Evolutionary conservation across 2,113 vertebrate species (phyloP).

Genomic region (Capreolus pygargus): DNA sequence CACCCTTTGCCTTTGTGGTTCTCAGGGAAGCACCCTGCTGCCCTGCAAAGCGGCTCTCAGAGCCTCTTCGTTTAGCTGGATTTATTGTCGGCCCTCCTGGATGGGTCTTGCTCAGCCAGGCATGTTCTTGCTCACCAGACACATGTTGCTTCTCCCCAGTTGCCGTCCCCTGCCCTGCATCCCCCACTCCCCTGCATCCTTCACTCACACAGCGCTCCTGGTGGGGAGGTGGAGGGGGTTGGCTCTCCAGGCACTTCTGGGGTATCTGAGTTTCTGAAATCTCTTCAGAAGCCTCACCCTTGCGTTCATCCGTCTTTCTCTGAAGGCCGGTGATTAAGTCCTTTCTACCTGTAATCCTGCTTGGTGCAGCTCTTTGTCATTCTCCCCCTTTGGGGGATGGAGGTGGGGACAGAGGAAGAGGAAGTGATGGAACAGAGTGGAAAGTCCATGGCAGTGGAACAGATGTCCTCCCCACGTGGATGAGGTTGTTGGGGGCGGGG

Average conservation of each 20-base stretch:
- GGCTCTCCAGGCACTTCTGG: background rate
- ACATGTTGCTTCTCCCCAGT: background rate
- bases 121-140: background rate
- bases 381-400: background rate
- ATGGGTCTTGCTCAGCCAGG: background rate
- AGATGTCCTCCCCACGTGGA: background rate
- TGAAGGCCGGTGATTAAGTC: background rate
- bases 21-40: background rate
- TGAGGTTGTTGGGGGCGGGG: background rate
- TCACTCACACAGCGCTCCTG: background rate
- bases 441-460: background rate
- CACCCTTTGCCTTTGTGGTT: background rate
- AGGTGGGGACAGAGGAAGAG: background rate
- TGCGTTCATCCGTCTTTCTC: background rate
- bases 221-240: background rate
- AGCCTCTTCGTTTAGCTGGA: rapidly evolving
- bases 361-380: background rate
- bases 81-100: background rate
- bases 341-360: background rate
- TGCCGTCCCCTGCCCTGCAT: rapidly evolving
- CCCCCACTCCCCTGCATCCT: rapidly evolving
- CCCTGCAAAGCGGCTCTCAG: rapidly evolving
- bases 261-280: background rate
- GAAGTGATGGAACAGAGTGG: background rate
- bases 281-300: background rate